Base-by-base conservation (phyloP, 2,113 vertebrate species). In the Lonchura striata region DNA sequence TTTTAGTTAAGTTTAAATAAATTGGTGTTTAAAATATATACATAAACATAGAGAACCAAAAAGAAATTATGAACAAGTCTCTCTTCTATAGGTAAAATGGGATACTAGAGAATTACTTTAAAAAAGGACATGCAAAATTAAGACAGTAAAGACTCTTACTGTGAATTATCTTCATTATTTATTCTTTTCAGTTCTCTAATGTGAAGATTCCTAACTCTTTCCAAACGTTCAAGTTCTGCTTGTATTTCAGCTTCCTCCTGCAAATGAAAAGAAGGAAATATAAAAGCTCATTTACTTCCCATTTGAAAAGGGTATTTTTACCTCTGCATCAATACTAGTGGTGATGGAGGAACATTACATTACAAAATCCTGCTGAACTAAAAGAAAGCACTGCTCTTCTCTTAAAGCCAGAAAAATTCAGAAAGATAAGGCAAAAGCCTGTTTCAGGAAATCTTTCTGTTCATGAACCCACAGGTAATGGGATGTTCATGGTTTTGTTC, bases 161-260 rank as follows among this genome's bases (percentile, higher is more conserved):
- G 99, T 77, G 99, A 99, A 97, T 99, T 99, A 98, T 99, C 99
- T 98, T 99, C 99, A 94, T 99, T 99, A 97, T 99, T 99, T 98
- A 99, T 99, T 98, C 99, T 99, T 98, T 99, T 99, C 97, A 99
- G 98, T 94, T 99, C 99, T 97, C 99, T 99, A 98, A 99, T 99
- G 97, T 99, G 99, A 98, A 99, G 99, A 98, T 99, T 99, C 97
- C 99, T 98, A 94, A 99, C 99, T 97, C 99, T 99, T 98, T 99
- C 99, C 97, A 99, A 98, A 96, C 99, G 99, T 97, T 99, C 99
- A 96, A 99, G 98, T 98, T 99, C 99, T 75, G 99, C 99, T 98
- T 99, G 99, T 97, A 99, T 99, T 98, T 99, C 99, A 95, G 99
- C 99, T 98, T 99, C 99, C 97, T 99, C 99, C 99, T 99, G 98